phyloP scores from a whole-genome alignment of 1,140 invertebrate genomes.

The Psilanteris sp. region DNA sequence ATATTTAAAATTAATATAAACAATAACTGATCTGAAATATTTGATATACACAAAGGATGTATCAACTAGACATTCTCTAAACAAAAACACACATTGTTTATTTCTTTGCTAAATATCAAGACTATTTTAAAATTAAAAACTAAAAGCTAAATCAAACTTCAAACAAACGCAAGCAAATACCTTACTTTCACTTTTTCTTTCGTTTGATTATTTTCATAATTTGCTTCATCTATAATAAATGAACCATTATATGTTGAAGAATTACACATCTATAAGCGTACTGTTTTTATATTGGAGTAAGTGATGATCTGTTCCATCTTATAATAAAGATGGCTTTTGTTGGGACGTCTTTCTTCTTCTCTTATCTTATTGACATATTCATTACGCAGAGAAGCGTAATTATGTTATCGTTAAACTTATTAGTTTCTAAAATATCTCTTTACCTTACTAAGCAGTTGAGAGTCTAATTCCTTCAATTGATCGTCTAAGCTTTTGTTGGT shows the following conservation, averaged over 20 bases:
- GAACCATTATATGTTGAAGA: constrained; percentile 47
- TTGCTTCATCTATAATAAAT: constrained; percentile 68
- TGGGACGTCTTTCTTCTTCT: constrained; percentile 52
- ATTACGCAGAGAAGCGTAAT: no score
- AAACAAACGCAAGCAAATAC: constrained; percentile 73
- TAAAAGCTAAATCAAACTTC: constrained; percentile 50
- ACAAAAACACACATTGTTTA: constrained; percentile 27
- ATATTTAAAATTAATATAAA: neutral
- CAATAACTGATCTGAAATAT: no score
- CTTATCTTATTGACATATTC: constrained; percentile 42
- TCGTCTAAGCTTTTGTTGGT: constrained; percentile 89
- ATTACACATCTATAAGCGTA: constrained; percentile 42
- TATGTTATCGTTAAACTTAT: constrained; percentile 40
- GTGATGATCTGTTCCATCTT: constrained; percentile 35
- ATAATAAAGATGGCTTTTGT: constrained; percentile 24
- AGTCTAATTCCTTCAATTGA: constrained; percentile 90
- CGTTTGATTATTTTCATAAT: constrained; percentile 67
- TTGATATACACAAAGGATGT: no score
- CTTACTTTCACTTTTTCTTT: constrained; percentile 72
- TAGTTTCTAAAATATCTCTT: constrained; percentile 74
- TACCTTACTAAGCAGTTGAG: constrained; percentile 87
- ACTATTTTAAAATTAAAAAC: constrained; percentile 25
- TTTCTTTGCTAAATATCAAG: constrained; percentile 14
- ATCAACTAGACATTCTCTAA: constrained; percentile 10
- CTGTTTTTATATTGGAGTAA: constrained; percentile 27